Percentiles rank a stretch among this genome's conserved stretches.
Evolutionary conservation across 2,888 invertebrate genomes (phyloP).

Genomic region (Ischnus inquisitorius): DNA sequence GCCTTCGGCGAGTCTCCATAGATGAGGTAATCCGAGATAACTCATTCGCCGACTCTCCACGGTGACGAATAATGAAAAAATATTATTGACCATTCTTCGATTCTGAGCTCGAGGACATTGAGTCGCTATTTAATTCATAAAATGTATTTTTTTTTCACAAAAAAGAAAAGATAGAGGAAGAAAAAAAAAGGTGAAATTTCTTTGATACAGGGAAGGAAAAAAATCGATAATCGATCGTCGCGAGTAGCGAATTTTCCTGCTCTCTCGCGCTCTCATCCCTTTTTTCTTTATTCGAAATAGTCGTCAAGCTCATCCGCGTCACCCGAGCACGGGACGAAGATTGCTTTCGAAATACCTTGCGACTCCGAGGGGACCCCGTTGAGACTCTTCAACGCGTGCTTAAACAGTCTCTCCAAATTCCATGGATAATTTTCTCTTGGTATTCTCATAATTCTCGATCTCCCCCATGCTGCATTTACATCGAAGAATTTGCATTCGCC

Average conservation of each 20-base stretch:
- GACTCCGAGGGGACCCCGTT: conserved; percentile 35
- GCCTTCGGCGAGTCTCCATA: conserved; percentile 77
- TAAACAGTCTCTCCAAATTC: conserved; percentile 58
- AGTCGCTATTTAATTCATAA: conserved; percentile 38
- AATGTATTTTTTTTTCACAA: background rate
- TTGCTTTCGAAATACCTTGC: conserved; percentile 59
- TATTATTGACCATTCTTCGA: conserved; percentile 79
- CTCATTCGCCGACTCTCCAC: conserved; percentile 56
- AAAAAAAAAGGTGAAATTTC: background rate
- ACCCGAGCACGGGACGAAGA: conserved; percentile 53
- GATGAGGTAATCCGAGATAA: conserved; percentile 78
- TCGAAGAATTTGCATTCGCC: background rate
- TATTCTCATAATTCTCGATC: conserved; percentile 63
- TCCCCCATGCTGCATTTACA: conserved; percentile 4
- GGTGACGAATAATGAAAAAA: conserved; percentile 79
- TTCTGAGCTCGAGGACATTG: conserved; percentile 71
- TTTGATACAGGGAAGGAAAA: background rate
- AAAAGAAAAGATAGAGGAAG: background rate
- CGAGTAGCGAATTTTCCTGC: conserved; percentile 25
- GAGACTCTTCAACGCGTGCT: conserved; percentile 52
- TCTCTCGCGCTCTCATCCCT: conserved; percentile 20
- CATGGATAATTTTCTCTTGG: conserved; percentile 57
- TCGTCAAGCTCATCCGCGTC: conserved; percentile 54
- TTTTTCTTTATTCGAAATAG: conserved; percentile 49
- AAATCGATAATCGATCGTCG: background rate